Percentiles rank a stretch among this genome's conserved stretches.
Evolutionary conservation across 1,140 invertebrate species (phyloP).

Genomic region (Pseudobourletiella spinata): DNA sequence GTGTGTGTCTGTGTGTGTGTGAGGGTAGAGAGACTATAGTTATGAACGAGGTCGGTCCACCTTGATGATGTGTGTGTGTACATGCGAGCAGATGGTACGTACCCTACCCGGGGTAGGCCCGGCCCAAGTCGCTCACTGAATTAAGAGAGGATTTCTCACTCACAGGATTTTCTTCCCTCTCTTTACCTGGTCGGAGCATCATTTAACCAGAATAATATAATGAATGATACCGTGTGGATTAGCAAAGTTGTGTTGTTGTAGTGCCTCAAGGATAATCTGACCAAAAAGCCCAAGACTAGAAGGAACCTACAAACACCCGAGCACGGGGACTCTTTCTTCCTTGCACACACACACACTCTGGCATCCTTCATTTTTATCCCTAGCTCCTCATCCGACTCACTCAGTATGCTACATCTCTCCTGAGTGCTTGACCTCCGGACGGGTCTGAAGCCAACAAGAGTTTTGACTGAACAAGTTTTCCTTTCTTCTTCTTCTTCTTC

Average conservation of each 20-base stretch:
- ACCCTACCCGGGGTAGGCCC: too few relatives aligned
- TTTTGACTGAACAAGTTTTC: not conserved
- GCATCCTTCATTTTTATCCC: not conserved
- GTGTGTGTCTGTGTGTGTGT: too few relatives aligned
- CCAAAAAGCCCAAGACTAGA: conserved; percentile 11
- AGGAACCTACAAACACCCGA: conserved; percentile 6
- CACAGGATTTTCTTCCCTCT: too few relatives aligned
- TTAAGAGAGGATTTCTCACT: too few relatives aligned
- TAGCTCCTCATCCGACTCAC: not conserved
- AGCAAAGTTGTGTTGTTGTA: too few relatives aligned
- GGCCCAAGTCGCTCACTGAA: too few relatives aligned
- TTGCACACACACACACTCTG: too few relatives aligned
- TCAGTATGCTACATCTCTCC: conserved; percentile 16
- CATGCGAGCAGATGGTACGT: too few relatives aligned
- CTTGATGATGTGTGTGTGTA: too few relatives aligned
- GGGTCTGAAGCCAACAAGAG: not conserved
- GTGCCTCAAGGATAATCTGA: conserved; percentile 1
- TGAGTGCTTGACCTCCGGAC: conserved; percentile 25
- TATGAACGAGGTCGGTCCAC: too few relatives aligned
- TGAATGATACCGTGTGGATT: not conserved
- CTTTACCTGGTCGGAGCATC: too few relatives aligned
- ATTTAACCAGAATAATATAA: not conserved
- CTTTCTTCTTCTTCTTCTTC: not conserved
- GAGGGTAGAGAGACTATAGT: too few relatives aligned
- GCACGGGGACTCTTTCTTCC: conserved; percentile 1